Evolutionary conservation across 2,888 invertebrate genomes (phyloP).

Genomic region (Dryadula phaetusa): DNA sequence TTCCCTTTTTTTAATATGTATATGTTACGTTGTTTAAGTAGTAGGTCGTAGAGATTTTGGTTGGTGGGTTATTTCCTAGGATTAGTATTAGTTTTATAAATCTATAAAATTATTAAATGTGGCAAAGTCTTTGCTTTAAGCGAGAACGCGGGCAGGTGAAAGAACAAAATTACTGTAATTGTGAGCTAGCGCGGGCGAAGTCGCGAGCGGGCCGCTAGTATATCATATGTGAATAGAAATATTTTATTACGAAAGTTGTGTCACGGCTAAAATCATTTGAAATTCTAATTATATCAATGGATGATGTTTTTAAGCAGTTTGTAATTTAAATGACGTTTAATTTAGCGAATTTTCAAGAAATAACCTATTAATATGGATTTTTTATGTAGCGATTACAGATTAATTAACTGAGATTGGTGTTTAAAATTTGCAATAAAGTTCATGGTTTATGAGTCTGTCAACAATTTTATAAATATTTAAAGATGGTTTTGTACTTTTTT

Average conservation of each 20-base stretch:
- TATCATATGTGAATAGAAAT: not conserved
- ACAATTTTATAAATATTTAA: not conserved
- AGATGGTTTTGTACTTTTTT: too few species aligned
- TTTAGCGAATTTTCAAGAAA: not conserved
- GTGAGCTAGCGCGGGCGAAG: too few species aligned
- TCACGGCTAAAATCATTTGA: constrained; percentile 13
- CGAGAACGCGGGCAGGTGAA: too few species aligned
- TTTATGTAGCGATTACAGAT: not conserved
- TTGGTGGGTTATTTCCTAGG: too few species aligned
- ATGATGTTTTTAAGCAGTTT: constrained; percentile 13
- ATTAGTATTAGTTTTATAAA: too few species aligned
- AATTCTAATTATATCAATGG: constrained; percentile 14
- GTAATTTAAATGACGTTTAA: not conserved
- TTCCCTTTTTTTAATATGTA: too few species aligned
- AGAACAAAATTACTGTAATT: too few species aligned
- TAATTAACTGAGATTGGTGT: not conserved
- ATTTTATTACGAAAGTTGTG: constrained; percentile 22
- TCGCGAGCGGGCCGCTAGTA: too few species aligned
- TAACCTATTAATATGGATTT: constrained; percentile 4
- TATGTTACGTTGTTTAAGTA: too few species aligned
- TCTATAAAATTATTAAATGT: too few species aligned
- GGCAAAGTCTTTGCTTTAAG: too few species aligned
- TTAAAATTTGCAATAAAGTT: constrained; percentile 8
- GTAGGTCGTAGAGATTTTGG: too few species aligned
- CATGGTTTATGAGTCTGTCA: not conserved